Evolutionary conservation across 2,888 invertebrate species (phyloP).

Genomic region (Nowickia ferox): DNA sequence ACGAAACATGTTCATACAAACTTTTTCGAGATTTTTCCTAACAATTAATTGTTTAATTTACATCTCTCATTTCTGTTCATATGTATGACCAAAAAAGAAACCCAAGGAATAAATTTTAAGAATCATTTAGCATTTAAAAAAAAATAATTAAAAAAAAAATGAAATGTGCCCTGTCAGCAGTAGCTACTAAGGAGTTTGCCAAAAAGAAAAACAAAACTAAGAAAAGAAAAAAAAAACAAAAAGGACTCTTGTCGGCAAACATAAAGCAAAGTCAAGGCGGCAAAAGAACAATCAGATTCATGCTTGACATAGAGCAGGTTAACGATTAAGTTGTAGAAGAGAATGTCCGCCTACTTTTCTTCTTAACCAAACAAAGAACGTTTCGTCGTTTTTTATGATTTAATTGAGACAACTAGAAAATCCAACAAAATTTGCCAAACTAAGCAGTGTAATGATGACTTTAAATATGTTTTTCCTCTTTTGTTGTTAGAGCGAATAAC

Average conservation of each 20-base stretch:
- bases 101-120: not conserved
- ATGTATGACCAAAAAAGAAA: slow-evolving; percentile 15
- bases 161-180: slow-evolving; percentile 66
- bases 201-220: slow-evolving; percentile 44
- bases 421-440: slow-evolving; percentile 67
- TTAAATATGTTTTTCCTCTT: slow-evolving; percentile 55
- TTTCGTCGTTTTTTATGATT: slow-evolving; percentile 55
- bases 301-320: slow-evolving; percentile 69
- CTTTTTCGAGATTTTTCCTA: slow-evolving; percentile 39
- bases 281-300: slow-evolving; percentile 68
- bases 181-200: slow-evolving; percentile 62
- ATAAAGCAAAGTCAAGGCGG: slow-evolving; percentile 52
- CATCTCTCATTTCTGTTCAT: not conserved
- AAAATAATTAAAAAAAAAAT: slow-evolving; percentile 15
- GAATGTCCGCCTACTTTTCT: slow-evolving; percentile 65
- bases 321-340: slow-evolving; percentile 63
- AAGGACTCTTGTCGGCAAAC: slow-evolving; percentile 66
- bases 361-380: slow-evolving; percentile 13
- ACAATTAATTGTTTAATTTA: slow-evolving; percentile 43
- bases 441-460: slow-evolving; percentile 69
- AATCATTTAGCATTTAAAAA: slow-evolving; percentile 40
- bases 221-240: slow-evolving; percentile 13
- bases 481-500: slow-evolving; percentile 15
- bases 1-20: slow-evolving; percentile 23
- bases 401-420: slow-evolving; percentile 69